A percentile compares a stretch with the other conserved stretches of the same genome.
Conservation (phyloP, 2,113 vertebrate genomes). For the Himantopus leucocephalus region DNA sequence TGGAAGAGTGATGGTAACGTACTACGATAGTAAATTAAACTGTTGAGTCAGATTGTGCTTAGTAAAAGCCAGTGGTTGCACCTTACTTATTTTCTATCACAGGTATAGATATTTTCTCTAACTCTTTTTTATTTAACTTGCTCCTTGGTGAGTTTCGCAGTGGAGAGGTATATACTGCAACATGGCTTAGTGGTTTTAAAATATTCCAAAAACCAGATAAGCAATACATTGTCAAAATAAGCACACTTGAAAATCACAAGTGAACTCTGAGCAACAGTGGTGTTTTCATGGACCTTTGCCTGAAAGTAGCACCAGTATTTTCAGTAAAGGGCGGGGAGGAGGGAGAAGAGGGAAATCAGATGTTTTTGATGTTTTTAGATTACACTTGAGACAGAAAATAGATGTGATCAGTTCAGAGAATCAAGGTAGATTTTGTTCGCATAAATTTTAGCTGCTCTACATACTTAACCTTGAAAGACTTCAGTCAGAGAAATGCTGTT, state of each 20-base stretch:
- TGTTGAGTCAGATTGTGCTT: background rate
- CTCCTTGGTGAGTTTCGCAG: background rate
- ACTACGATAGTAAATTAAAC: background rate
- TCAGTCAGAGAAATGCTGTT: background rate
- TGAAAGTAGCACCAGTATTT: background rate
- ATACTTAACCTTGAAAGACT: background rate
- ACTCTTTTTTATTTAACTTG: background rate
- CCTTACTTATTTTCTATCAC: background rate
- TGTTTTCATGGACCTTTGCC: background rate
- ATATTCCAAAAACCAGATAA: background rate
- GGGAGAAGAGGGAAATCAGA: background rate
- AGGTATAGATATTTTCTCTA: background rate
- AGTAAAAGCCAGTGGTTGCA: background rate
- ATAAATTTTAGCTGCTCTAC: background rate
- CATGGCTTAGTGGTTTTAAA: background rate
- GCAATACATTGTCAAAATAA: background rate
- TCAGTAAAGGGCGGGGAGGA: background rate
- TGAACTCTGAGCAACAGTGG: background rate
- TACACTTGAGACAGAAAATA: background rate
- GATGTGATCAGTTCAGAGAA: background rate
- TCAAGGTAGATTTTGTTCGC: background rate
- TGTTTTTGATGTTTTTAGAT: background rate
- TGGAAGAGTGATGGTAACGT: background rate
- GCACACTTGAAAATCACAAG: background rate
- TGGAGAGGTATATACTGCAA: background rate